These are phyloP conservation scores for Eurytoma californica DNA, from an alignment of 2,888 invertebrate species.

Conservation along the genomic window DNA sequence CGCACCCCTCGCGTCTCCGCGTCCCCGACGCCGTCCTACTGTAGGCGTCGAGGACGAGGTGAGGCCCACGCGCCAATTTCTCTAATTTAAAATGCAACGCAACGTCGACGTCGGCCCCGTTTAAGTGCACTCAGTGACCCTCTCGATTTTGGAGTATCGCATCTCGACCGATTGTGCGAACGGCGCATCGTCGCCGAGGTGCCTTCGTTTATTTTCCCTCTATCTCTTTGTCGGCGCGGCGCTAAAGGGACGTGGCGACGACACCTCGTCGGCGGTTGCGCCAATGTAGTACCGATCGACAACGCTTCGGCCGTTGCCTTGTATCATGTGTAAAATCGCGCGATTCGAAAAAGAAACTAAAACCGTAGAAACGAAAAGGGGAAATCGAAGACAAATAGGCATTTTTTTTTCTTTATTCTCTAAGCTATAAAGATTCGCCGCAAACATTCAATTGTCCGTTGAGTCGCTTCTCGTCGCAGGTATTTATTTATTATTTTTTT, in stretches of 20 bases:
- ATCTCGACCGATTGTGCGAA: constrained; percentile 47
- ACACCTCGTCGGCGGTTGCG: constrained; percentile 8
- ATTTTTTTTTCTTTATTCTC: not conserved
- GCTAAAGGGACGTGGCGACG: not conserved
- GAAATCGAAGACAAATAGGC: constrained; percentile 23
- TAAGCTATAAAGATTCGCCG: constrained; percentile 20
- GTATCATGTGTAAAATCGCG: no score
- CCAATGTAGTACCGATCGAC: constrained; percentile 37
- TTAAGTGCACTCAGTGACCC: constrained; percentile 50
- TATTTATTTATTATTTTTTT: constrained; percentile 16
- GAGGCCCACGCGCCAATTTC: not conserved
- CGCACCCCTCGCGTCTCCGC: not conserved
- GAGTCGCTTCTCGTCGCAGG: not conserved
- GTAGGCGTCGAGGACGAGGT: not conserved
- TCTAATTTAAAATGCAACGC: no score
- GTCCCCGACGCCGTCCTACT: not conserved
- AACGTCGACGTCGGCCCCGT: constrained; percentile 21
- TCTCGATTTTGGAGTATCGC: constrained; percentile 53
- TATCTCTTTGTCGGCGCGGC: not conserved
- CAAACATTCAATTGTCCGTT: constrained; percentile 15
- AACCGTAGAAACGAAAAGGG: not conserved
- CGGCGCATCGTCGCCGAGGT: not conserved
- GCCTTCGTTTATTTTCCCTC: not conserved
- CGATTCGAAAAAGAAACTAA: no score
- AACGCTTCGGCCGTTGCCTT: constrained; percentile 2